These are phyloP conservation scores for Willisornis vidua DNA, from an alignment of 2,113 vertebrate species.

Conservation along the genomic window DNA sequence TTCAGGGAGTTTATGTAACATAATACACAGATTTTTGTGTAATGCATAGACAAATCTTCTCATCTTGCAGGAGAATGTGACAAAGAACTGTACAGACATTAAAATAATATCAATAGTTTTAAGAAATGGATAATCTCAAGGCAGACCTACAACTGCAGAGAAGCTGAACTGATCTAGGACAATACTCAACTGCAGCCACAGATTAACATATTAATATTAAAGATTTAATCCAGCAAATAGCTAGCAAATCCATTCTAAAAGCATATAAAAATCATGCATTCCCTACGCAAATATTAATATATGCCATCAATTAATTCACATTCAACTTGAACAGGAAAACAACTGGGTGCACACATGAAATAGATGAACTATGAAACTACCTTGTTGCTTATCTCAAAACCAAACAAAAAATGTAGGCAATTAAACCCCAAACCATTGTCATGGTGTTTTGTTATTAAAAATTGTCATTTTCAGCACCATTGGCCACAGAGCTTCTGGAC, in stretches of 20 bases:
- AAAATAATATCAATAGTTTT: not conserved
- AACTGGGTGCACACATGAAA: not conserved
- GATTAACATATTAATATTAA: not conserved
- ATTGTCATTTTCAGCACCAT: not conserved
- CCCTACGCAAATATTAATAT: not conserved
- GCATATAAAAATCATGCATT: not conserved
- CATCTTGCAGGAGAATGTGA: not conserved
- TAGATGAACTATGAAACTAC: rapidly evolving
- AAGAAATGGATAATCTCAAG: not conserved
- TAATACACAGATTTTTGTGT: not conserved
- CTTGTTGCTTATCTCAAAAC: not conserved
- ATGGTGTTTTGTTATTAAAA: not conserved
- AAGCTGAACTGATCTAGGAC: not conserved
- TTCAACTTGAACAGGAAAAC: not conserved
- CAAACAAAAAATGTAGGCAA: rapidly evolving
- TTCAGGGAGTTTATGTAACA: not conserved
- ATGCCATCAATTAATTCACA: not conserved
- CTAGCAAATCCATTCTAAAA: not conserved
- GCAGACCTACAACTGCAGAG: not conserved
- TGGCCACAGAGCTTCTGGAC: not conserved
- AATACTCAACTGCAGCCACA: not conserved
- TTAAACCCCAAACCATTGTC: rapidly evolving
- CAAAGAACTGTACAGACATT: not conserved
- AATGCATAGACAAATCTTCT: not conserved
- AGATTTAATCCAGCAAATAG: not conserved